These are phyloP conservation scores for Muschampia staudingeri DNA, from an alignment of 2,888 invertebrate species.

Conservation along the genomic window DNA sequence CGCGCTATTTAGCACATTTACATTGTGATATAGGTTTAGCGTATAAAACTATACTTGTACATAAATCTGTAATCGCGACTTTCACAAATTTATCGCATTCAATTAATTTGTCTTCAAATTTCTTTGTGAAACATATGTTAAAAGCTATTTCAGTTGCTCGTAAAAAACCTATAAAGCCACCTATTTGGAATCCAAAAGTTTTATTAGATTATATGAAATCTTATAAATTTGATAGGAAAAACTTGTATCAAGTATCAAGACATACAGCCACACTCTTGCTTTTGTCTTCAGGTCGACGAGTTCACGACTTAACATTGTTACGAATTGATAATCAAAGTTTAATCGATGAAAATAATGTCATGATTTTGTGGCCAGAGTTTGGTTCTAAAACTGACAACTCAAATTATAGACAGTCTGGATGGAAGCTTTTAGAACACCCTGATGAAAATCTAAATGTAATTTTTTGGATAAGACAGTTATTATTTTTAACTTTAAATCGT, in stretches of 20 bases:
- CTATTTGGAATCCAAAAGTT: constrained; percentile 51
- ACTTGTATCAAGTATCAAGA: constrained; percentile 35
- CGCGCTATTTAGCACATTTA: constrained; percentile 56
- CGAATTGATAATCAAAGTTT: constrained; percentile 15
- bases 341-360: background rate
- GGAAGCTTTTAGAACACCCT: constrained; percentile 38
- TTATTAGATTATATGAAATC: constrained; percentile 1
- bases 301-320: constrained; percentile 46
- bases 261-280: constrained; percentile 25
- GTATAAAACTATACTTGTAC: constrained; percentile 48
- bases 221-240: constrained; percentile 2
- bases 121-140: constrained; percentile 50
- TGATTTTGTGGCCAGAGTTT: constrained; percentile 45
- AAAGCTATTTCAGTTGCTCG: constrained; percentile 50
- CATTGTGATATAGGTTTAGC: constrained; percentile 51
- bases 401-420: constrained; percentile 43
- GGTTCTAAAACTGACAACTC: constrained; percentile 48
- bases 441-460: constrained; percentile 28
- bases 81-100: constrained; percentile 30
- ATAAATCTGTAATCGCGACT: constrained; percentile 55
- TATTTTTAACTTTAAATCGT: background rate
- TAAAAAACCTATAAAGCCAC: constrained; percentile 29
- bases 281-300: constrained; percentile 32
- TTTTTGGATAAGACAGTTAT: constrained; percentile 28
- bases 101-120: constrained; percentile 50